These are phyloP conservation scores for Drosophila eohydei DNA, from an alignment of 2,888 invertebrate species.

Conservation along the genomic window DNA sequence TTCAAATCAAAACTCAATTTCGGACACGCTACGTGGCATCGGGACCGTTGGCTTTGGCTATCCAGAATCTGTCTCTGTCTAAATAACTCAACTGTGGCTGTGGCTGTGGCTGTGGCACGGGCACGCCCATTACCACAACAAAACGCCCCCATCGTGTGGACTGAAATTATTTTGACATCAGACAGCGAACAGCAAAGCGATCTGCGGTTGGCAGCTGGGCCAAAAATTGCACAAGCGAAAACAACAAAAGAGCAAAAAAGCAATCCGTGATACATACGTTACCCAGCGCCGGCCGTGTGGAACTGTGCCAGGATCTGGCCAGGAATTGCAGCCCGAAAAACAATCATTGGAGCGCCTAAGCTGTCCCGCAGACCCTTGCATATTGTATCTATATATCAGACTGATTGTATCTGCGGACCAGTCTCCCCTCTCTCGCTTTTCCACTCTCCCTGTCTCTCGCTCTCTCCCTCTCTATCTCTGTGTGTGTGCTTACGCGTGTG, in stretches of 20 bases:
- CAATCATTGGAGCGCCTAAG: slow-evolving; percentile 45
- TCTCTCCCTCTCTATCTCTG: background rate
- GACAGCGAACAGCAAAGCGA: slow-evolving; percentile 22
- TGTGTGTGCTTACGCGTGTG: slow-evolving; percentile 6
- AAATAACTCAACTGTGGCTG: slow-evolving; percentile 60
- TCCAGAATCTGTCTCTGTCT: slow-evolving; percentile 78
- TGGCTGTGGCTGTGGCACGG: slow-evolving; percentile 13
- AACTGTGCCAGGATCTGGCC: slow-evolving; percentile 13
- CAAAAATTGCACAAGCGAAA: slow-evolving; percentile 16
- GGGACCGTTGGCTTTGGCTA: slow-evolving; percentile 38
- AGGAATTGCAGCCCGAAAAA: slow-evolving; percentile 10
- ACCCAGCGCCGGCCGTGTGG: background rate
- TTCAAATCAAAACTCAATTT: slow-evolving; percentile 80
- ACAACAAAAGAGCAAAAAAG: slow-evolving; percentile 26
- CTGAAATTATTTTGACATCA: slow-evolving; percentile 77
- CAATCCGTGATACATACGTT: slow-evolving; percentile 3
- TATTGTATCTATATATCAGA: slow-evolving; percentile 20
- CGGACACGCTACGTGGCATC: slow-evolving; percentile 29
- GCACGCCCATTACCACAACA: slow-evolving; percentile 4
- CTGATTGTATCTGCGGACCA: slow-evolving; percentile 42
- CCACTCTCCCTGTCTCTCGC: background rate
- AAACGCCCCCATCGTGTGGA: slow-evolving; percentile 20
- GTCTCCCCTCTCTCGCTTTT: background rate
- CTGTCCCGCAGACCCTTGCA: slow-evolving; percentile 9
- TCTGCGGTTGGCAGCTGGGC: slow-evolving; percentile 68